These are phyloP conservation scores for Sebastes steindachneri DNA, from an alignment of 2,797 vertebrate genomes.

Conservation along the genomic window DNA sequence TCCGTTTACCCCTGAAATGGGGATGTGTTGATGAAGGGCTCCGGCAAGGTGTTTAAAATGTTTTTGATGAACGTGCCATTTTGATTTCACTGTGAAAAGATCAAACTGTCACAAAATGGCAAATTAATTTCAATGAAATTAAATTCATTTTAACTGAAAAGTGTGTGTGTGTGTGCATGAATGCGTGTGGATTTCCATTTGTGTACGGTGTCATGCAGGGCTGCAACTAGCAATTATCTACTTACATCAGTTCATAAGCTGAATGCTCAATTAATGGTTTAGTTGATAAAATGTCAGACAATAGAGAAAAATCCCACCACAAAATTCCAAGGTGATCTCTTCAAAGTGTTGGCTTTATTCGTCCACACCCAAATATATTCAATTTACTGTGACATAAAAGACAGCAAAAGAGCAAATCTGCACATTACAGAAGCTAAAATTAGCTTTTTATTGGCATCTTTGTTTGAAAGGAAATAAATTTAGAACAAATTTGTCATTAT, in stretches of 20 bases:
- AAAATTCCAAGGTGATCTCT: background rate
- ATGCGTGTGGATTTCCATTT: background rate
- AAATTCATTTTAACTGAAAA: background rate
- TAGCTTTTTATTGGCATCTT: background rate
- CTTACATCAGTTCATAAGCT: background rate
- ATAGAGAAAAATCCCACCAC: background rate
- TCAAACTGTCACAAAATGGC: constrained; percentile 11
- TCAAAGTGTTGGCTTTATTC: background rate
- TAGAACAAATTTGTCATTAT: background rate
- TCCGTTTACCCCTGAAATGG: constrained; percentile 35
- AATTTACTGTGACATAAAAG: background rate
- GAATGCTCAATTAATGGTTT: background rate
- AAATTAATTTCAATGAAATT: constrained; percentile 6
- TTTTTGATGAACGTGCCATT: constrained; percentile 25
- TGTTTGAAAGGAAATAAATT: background rate
- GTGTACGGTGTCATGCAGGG: background rate
- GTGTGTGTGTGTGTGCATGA: background rate
- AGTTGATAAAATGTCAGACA: background rate
- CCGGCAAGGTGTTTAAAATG: background rate
- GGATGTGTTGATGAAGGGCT: constrained; percentile 17
- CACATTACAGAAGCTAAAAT: background rate
- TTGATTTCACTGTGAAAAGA: constrained; percentile 25
- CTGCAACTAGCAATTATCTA: background rate
- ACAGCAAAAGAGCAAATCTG: background rate
- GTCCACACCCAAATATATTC: too few relatives aligned